Base-by-base conservation (phyloP, 2,888 invertebrate genomes). In the Pandemis heparana region DNA sequence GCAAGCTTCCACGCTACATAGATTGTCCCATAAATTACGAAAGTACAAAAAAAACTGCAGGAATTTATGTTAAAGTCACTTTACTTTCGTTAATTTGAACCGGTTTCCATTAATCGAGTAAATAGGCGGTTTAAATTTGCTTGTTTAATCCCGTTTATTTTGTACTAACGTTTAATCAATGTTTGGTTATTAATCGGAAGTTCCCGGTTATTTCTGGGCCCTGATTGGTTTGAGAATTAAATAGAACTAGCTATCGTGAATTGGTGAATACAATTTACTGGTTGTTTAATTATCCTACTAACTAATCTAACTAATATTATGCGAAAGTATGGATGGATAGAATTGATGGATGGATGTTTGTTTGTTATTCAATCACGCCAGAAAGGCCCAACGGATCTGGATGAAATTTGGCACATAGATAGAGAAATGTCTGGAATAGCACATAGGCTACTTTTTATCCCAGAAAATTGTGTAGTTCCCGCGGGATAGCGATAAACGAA, bases 1-100 rank as follows among this genome's bases (percentile, higher is more conserved):
- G 0, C 12, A 8, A 3, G 56, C 9, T 68, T 48, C 68, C 32
- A 39, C 12, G 39, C 63, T 68, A 56, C 43, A 87, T 85, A 86
- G 87, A 89, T 88, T 88, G 89, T 88, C 89, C 84, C 88, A 90
- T 91, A 92, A 92, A 92, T 91, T 90, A 90, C 89, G 83, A 82
- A 80, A 86, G 87, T 87, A 83, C 83, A 84, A 77, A 77, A 83
- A 84, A 77, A 77, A 76, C 74, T 18, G 71, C 56, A 76, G 66
- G 77, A 83, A 87, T 87, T 88, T 87, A 85, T 87, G 82, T 82
- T 75, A 70, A 79, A 79, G 74, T 75, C 59, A 72, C 66, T 70
- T 75, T 74, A 67, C 62, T 59, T 56, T 60, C 51, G 43, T 51
- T 61, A 60, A 56, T 39, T 32, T 38, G 53, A 69, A 60, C 48